Evolutionary conservation across 2,797 vertebrate genomes (phyloP).

Genomic region (Rhinoraja longicauda): DNA sequence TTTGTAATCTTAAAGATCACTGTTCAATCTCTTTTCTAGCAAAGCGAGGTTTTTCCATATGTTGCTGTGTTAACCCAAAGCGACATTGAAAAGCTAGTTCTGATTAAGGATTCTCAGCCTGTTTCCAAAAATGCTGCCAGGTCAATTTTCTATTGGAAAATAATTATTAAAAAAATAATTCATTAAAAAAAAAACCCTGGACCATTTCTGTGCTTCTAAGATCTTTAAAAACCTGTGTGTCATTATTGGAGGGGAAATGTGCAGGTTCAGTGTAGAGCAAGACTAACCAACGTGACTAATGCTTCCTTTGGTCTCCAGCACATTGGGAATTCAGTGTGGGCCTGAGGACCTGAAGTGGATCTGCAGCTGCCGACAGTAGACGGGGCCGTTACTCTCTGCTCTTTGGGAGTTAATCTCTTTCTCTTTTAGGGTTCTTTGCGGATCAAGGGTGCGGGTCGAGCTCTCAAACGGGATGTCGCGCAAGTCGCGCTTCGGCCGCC

Average conservation of each 20-base stretch:
- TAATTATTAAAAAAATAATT: neutral
- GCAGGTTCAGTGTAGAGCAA: neutral
- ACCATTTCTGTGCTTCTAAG: neutral
- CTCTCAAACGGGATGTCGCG: slow-evolving; percentile 69
- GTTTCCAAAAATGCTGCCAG: no score
- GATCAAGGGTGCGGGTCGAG: slow-evolving; percentile 70
- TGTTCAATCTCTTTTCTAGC: neutral
- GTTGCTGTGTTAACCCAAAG: neutral
- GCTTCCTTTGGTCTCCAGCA: neutral
- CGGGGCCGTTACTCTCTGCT: neutral
- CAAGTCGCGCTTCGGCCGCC: slow-evolving; percentile 64
- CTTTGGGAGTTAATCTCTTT: neutral
- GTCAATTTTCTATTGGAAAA: no score
- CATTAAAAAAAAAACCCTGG: neutral
- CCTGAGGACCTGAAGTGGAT: neutral
- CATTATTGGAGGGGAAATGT: neutral
- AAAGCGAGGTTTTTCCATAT: no score
- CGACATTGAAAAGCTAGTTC: neutral
- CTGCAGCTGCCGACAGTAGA: neutral
- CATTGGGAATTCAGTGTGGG: neutral
- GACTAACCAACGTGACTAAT: neutral
- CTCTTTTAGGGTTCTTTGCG: slow-evolving; percentile 61
- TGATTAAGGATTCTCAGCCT: no score
- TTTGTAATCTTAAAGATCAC: no score
- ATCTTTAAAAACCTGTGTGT: neutral